Evolutionary conservation across 2,888 invertebrate species (phyloP).

Genomic region (Metellina segmentata): DNA sequence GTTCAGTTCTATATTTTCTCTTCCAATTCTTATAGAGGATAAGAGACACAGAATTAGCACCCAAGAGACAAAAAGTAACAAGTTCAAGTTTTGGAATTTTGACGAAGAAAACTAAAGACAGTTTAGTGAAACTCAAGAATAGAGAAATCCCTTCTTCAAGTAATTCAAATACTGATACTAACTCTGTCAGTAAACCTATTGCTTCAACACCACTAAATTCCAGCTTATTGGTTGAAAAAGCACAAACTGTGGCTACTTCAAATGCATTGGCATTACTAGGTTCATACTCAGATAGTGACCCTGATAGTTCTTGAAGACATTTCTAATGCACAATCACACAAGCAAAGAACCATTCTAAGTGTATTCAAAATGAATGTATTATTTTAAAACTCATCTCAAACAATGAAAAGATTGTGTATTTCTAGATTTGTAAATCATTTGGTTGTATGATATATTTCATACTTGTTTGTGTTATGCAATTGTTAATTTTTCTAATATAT

Average conservation of each 20-base stretch:
- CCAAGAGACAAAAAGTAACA: constrained; percentile 39
- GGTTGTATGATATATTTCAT: too few relatives aligned
- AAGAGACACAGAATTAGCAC: not conserved
- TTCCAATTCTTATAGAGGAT: constrained; percentile 19
- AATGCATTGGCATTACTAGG: constrained; percentile 51
- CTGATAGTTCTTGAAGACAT: constrained; percentile 16
- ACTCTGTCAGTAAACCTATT: not conserved
- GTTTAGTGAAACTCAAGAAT: constrained; percentile 54
- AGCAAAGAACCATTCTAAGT: too few relatives aligned
- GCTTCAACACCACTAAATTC: not conserved
- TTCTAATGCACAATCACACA: not conserved
- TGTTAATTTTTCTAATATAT: too few relatives aligned
- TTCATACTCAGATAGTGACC: constrained; percentile 48
- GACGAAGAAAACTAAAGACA: constrained; percentile 25
- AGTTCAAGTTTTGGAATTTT: constrained; percentile 60
- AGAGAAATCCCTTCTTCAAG: not conserved
- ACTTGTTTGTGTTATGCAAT: too few relatives aligned
- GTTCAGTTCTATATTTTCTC: too few relatives aligned
- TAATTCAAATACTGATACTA: not conserved
- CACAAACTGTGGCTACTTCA: not conserved
- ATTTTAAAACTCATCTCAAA: too few relatives aligned
- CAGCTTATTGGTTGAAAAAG: not conserved
- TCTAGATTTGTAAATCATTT: not conserved
- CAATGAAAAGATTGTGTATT: not conserved
- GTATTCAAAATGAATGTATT: too few relatives aligned